A percentile compares a stretch with the other conserved stretches of the same genome.
These are phyloP conservation scores for Heliconius charithonia DNA, from an alignment of 2,888 invertebrate genomes.

Conservation along the genomic window DNA sequence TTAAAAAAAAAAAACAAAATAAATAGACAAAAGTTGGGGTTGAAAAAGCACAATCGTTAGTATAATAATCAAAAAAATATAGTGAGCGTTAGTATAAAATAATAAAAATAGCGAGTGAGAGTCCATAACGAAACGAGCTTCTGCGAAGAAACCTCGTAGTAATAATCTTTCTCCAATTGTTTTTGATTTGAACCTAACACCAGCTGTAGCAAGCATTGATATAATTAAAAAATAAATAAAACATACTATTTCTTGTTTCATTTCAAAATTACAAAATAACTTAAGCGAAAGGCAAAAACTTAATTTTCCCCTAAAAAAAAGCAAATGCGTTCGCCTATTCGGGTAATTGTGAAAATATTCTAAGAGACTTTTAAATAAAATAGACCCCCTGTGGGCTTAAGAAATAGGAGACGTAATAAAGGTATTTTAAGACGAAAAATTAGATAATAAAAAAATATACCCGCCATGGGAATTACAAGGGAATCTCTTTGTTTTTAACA, in stretches of 20 bases:
- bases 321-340: neutral
- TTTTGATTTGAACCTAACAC: too few relatives aligned
- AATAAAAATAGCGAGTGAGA: too few relatives aligned
- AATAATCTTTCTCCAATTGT: too few relatives aligned
- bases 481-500: slow-evolving; percentile 36
- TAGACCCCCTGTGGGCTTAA: slow-evolving; percentile 17
- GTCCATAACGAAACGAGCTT: too few relatives aligned
- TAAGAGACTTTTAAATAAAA: slow-evolving; percentile 23
- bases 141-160: too few relatives aligned
- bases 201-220: too few relatives aligned
- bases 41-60: too few relatives aligned
- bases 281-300: neutral
- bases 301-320: neutral
- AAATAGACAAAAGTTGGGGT: too few relatives aligned
- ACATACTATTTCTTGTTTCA: neutral
- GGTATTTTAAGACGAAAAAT: slow-evolving; percentile 45
- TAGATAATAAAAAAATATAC: slow-evolving; percentile 51
- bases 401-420: slow-evolving; percentile 44
- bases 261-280: neutral
- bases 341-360: slow-evolving; percentile 16
- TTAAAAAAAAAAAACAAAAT: too few relatives aligned
- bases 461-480: slow-evolving; percentile 48
- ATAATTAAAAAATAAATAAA: neutral
- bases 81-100: too few relatives aligned
- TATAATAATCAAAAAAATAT: too few relatives aligned